phyloP scores from a whole-genome alignment of 2,113 vertebrate species.

The Sylvia atricapilla region DNA sequence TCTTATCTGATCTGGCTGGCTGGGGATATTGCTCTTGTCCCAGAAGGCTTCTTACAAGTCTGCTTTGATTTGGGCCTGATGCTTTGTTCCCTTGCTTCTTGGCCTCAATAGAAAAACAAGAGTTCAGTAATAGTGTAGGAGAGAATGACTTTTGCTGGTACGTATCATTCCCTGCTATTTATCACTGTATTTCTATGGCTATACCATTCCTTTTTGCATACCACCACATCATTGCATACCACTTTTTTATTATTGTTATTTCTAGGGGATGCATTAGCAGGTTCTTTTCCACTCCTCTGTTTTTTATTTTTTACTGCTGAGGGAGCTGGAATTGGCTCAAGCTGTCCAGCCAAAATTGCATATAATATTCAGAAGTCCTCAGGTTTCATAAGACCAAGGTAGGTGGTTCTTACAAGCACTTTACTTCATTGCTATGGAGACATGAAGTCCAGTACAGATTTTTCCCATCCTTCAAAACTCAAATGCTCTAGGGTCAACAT shows the following conservation, averaged over 20 bases:
- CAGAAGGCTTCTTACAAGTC: not conserved
- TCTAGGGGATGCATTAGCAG: not conserved
- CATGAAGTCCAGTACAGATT: not conserved
- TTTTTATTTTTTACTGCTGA: not conserved
- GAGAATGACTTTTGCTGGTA: not conserved
- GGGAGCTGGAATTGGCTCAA: not conserved
- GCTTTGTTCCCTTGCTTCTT: not conserved
- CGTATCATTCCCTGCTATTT: not conserved
- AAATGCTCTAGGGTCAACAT: not conserved
- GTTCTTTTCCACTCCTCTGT: not conserved
- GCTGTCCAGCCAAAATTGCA: not conserved
- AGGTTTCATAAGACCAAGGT: not conserved
- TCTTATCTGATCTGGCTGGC: not conserved
- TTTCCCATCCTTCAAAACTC: not conserved
- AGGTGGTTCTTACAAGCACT: not conserved
- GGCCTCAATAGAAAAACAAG: not conserved
- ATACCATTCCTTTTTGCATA: not conserved
- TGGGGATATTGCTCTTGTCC: not conserved
- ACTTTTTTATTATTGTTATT: not conserved
- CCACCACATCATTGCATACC: not conserved
- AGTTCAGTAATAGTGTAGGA: not conserved
- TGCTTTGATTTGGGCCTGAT: not conserved
- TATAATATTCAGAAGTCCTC: not conserved
- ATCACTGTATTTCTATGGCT: not conserved
- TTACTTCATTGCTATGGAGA: not conserved